Conservation (phyloP, 64 coral and sea anemone species). For the Hydrozoanthus tunicans region DNA sequence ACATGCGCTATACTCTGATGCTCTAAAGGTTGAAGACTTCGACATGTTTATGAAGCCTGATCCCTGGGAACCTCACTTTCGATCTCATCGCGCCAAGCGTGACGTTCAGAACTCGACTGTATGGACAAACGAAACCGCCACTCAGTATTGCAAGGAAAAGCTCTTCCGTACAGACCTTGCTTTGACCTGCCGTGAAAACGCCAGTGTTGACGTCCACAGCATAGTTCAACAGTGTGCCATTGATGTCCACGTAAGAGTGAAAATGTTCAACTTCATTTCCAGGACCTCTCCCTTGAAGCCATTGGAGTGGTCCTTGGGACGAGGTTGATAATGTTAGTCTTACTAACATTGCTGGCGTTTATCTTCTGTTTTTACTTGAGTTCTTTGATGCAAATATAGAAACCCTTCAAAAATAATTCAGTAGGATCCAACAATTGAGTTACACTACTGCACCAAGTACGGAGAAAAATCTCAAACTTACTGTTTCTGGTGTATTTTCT, state of each 20-base stretch:
- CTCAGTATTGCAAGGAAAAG: not conserved
- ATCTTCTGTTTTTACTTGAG: not conserved
- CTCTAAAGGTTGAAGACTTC: not conserved
- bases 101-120: not conserved
- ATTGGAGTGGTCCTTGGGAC: not conserved
- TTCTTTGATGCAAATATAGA: too few relatives aligned
- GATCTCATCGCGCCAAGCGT: conserved; percentile 2
- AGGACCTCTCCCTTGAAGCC: not conserved
- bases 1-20: not conserved
- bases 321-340: not conserved
- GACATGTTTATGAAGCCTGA: conserved; percentile 15
- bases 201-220: not conserved
- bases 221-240: not conserved
- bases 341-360: not conserved
- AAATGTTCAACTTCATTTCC: not conserved
- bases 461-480: too few relatives aligned
- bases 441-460: too few relatives aligned
- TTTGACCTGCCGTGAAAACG: not conserved
- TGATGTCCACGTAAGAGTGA: not conserved
- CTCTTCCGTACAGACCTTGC: not conserved
- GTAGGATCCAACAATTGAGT: too few relatives aligned
- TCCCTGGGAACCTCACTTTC: not conserved
- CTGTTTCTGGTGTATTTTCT: too few relatives aligned
- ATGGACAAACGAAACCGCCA: not conserved
- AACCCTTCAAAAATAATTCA: too few relatives aligned